These are phyloP conservation scores for Lucilia sericata DNA, from an alignment of 1,140 invertebrate genomes.

Conservation along the genomic window DNA sequence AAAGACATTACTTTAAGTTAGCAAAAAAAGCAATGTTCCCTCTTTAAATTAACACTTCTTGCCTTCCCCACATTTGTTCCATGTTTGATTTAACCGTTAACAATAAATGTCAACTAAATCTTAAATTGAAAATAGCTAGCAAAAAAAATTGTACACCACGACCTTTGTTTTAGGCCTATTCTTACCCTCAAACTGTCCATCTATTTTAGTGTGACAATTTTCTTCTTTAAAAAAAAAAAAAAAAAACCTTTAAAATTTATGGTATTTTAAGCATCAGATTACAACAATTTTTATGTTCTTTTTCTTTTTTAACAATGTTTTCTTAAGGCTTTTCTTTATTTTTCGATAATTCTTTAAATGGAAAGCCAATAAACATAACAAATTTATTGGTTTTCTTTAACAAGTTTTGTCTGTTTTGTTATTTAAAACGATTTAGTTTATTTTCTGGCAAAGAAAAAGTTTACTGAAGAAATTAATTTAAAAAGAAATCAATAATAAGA, in stretches of 20 bases:
- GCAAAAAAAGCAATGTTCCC: too few relatives aligned
- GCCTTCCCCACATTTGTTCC: neutral
- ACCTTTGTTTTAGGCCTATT: neutral
- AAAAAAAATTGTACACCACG: neutral
- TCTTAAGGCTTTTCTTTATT: neutral
- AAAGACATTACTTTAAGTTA: too few relatives aligned
- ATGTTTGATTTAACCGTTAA: conserved; percentile 21
- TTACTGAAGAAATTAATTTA: too few relatives aligned
- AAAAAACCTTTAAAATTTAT: conserved; percentile 3
- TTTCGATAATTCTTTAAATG: neutral
- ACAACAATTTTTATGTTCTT: conserved; percentile 7
- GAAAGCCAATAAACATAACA: neutral
- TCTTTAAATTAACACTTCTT: neutral
- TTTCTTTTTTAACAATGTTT: neutral
- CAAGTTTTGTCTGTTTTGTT: neutral
- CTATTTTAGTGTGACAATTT: neutral
- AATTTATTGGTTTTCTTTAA: conserved; percentile 20
- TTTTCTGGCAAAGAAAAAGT: too few relatives aligned
- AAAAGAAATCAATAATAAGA: too few relatives aligned
- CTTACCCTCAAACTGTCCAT: neutral
- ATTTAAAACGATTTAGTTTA: neutral
- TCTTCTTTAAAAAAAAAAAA: neutral
- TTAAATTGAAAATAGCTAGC: neutral
- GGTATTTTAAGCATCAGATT: conserved; percentile 27
- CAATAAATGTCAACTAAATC: conserved; percentile 23